Conservation (phyloP, 2,888 invertebrate species). For the Eupithecia subfuscata region DNA sequence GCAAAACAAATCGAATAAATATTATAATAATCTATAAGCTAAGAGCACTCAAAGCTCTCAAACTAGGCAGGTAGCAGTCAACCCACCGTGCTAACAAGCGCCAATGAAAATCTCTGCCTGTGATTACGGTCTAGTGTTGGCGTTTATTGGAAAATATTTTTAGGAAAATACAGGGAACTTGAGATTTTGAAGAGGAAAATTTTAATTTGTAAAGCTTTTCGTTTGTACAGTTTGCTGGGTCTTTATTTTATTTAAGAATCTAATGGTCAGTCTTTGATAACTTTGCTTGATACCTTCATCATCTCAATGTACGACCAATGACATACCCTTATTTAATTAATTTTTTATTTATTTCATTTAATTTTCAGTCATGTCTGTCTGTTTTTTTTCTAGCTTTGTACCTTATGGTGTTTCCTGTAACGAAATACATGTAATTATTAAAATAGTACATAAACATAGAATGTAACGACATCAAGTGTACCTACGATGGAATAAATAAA, state of each 20-base stretch:
- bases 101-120: constrained; percentile 47
- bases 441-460: no score
- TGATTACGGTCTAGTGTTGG: constrained; percentile 20
- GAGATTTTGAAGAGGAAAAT: not conserved
- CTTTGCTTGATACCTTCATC: not conserved
- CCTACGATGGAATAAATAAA: no score
- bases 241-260: not conserved
- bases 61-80: constrained; percentile 32
- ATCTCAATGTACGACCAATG: not conserved
- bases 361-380: no score
- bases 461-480: no score
- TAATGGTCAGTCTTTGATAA: not conserved
- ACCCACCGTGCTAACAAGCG: constrained; percentile 47
- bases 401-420: no score
- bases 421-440: no score
- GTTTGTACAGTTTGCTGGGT: not conserved
- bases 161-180: constrained; percentile 3
- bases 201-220: not conserved
- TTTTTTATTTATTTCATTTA: no score
- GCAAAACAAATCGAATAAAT: constrained; percentile 21
- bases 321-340: no score
- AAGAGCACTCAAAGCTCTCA: constrained; percentile 19
- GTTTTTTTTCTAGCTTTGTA: no score
- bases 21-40: constrained; percentile 16
- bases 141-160: constrained; percentile 18